Percentiles rank a stretch among this genome's conserved stretches.
Conservation (phyloP, 2,797 vertebrate species). For the Nyctalus aviator region DNA sequence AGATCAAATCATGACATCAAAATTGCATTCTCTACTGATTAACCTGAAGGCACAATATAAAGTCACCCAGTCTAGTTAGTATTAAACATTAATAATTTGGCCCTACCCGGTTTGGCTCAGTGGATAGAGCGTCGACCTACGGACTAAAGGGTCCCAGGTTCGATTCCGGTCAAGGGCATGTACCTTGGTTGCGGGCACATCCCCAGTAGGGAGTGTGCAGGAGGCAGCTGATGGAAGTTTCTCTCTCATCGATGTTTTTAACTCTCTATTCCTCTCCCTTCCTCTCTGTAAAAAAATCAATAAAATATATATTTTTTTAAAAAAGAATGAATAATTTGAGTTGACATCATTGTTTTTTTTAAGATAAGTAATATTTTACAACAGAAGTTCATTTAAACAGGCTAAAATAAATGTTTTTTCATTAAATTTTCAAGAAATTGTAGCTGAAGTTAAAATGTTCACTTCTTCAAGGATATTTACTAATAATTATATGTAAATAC, state of each 20-base stretch:
- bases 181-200: no score
- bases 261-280: no score
- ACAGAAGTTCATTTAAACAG: neutral
- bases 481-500: slow-evolving; percentile 33
- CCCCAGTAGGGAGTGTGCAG: no score
- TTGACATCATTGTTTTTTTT: neutral
- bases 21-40: neutral
- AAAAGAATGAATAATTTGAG: neutral
- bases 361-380: slow-evolving; percentile 6
- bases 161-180: no score
- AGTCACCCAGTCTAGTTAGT: neutral
- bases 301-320: no score
- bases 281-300: no score
- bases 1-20: slow-evolving; percentile 17
- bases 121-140: no score
- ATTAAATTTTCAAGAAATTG: neutral
- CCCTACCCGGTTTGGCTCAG: no score
- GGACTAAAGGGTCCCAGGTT: no score
- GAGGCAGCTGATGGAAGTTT: no score
- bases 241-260: no score
- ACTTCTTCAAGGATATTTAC: neutral
- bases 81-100: neutral
- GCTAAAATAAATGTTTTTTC: neutral
- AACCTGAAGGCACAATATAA: neutral
- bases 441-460: neutral